Conservation (phyloP, 2,113 vertebrate species). For the Pterocles burchelli region DNA sequence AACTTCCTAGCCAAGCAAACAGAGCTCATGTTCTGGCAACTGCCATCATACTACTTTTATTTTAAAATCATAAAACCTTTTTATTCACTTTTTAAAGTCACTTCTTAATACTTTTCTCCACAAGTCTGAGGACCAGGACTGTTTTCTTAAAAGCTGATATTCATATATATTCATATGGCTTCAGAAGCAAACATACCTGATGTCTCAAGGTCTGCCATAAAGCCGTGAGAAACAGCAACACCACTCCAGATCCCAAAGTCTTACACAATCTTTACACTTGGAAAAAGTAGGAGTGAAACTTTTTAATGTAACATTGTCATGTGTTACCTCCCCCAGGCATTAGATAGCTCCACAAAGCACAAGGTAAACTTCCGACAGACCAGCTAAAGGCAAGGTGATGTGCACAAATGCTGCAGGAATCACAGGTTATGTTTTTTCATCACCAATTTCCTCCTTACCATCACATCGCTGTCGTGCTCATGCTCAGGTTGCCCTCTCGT, state of each 20-base stretch:
- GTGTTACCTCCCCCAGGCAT: neutral
- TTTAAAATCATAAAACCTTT: neutral
- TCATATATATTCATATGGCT: neutral
- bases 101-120: neutral
- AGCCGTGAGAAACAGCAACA: neutral
- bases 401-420: neutral
- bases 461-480: neutral
- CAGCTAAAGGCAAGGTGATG: neutral
- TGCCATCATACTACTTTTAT: neutral
- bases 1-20: neutral
- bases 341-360: neutral
- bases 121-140: neutral
- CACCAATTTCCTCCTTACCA: accelerated
- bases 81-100: neutral
- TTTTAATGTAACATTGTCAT: accelerated
- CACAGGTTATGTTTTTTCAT: accelerated
- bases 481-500: conserved; percentile 65
- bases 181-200: neutral
- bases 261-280: neutral
- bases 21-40: neutral
- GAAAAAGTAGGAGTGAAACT: neutral
- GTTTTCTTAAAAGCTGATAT: neutral
- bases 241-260: neutral
- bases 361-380: neutral
- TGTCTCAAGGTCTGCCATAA: neutral